Conservation (phyloP, 2,888 invertebrate species). For the Cantharis lateralis region DNA sequence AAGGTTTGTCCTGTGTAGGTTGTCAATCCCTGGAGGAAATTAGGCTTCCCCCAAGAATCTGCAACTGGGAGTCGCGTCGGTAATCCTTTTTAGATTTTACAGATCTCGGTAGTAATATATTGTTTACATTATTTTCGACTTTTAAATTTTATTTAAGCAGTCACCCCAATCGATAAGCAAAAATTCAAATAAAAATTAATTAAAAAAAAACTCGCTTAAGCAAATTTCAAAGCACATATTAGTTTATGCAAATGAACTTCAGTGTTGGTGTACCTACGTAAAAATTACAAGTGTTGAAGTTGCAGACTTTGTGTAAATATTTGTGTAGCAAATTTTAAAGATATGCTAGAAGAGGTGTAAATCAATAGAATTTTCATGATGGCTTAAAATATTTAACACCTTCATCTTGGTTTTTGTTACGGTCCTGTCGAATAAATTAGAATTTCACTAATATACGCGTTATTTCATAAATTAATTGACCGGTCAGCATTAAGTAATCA, state of each 20-base stretch:
- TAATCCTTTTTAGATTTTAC: too few relatives aligned
- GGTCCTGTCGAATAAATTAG: not conserved
- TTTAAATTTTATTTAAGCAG: too few relatives aligned
- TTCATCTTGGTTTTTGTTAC: not conserved
- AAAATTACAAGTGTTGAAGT: not conserved
- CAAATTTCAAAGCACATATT: not conserved
- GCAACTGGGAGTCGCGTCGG: too few relatives aligned
- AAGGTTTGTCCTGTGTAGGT: too few relatives aligned
- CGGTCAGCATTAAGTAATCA: not conserved
- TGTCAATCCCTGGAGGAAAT: too few relatives aligned
- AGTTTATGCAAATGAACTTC: not conserved
- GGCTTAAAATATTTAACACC: not conserved
- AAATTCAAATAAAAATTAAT: not conserved
- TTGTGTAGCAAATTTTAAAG: not conserved
- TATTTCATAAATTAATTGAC: not conserved
- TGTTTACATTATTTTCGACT: too few relatives aligned
- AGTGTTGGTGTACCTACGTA: not conserved
- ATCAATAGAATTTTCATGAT: not conserved
- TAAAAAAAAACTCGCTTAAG: not conserved
- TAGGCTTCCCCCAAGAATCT: too few relatives aligned
- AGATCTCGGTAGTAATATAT: too few relatives aligned
- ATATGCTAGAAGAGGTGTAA: not conserved
- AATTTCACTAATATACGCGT: not conserved
- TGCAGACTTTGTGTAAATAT: not conserved
- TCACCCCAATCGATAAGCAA: too few relatives aligned